Evolutionary conservation across 2,113 vertebrate species (phyloP), one percentile per base, ranked within the genome.

Genomic region (Microtus montanus): DNA sequence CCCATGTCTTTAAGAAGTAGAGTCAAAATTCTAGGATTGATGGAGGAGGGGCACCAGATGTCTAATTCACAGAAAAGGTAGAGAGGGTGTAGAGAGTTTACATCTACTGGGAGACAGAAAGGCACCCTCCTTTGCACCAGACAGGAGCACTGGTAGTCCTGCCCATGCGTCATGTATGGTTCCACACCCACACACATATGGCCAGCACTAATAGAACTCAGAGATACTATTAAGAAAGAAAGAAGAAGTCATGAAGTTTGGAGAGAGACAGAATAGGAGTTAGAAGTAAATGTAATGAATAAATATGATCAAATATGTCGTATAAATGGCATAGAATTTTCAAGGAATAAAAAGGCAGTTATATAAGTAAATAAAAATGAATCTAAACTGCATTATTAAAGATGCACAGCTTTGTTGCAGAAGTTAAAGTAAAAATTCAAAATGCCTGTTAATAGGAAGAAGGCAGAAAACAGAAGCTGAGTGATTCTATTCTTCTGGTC

Each of bases 381-480:
- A 88, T 63, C 14, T 66, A 87, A 78, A 85, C 11, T 38, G 24
- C 33, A 14, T 54, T 73, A 47, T 61, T 78, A n/a, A 41, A 91
- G 17, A 38, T 28, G 30, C 33, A 64, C 58, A 47, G 8, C 5
- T 80, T 77, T 38, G 33, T 89, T 35, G 26, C 2, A 90, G 82
- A 24, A 79, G 41, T 61, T 87, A 94, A 96, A 71, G 19, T 63
- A 90, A 66, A 64, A 38, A 79, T 68, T 87, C 12, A 41, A 88
- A 85, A 79, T 49, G 4, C 26, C 68, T n/a, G 26, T 64, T 20
- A 24, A 26, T 24, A 84, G 19, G 17, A 30, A 35, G 12, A 70
- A 77, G 14, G 38, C 7, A 70, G 7, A 4, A 80, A 3, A 80
- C 17, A 38, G 63, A 15, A 78, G 4, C 28, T 79, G 3, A 87